Conservation (phyloP, 1,140 invertebrate genomes). For the Zophobas morio region DNA sequence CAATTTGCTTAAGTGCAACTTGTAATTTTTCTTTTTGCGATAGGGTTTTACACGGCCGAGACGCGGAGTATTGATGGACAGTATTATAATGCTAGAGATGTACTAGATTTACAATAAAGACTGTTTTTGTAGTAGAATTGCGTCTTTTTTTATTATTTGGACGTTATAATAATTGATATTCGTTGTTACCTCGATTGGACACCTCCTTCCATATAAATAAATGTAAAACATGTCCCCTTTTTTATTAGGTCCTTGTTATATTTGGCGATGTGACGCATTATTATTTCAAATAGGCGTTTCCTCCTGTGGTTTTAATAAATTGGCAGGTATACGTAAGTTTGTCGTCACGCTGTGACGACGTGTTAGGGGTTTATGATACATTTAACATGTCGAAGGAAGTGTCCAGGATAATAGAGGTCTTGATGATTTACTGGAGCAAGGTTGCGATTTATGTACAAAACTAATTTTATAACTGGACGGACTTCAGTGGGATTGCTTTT, state of each 20-base stretch:
- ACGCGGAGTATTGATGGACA: too few relatives aligned
- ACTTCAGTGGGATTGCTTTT: not conserved
- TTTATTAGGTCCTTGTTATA: slow-evolving; percentile 8
- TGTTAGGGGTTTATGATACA: slow-evolving; percentile 10
- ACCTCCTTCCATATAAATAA: not conserved
- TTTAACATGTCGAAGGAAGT: slow-evolving; percentile 3
- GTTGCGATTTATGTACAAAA: not conserved
- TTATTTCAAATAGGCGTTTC: not conserved
- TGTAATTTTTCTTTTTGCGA: slow-evolving; percentile 4
- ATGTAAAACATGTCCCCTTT: slow-evolving; percentile 13
- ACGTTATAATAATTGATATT: too few relatives aligned
- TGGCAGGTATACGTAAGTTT: not conserved
- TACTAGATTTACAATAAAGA: too few relatives aligned
- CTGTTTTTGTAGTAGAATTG: too few relatives aligned
- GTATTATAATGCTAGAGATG: too few relatives aligned
- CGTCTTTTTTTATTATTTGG: too few relatives aligned
- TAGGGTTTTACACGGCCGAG: too few relatives aligned
- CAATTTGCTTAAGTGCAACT: too few relatives aligned
- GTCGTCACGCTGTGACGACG: not conserved
- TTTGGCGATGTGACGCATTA: not conserved
- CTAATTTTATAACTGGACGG: not conserved
- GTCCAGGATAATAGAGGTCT: slow-evolving; percentile 6
- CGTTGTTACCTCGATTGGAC: not conserved
- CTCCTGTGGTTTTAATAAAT: slow-evolving; percentile 1
- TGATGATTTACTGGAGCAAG: not conserved